phyloP scores from a whole-genome alignment of 2,113 vertebrate genomes.

The Passer domesticus region DNA sequence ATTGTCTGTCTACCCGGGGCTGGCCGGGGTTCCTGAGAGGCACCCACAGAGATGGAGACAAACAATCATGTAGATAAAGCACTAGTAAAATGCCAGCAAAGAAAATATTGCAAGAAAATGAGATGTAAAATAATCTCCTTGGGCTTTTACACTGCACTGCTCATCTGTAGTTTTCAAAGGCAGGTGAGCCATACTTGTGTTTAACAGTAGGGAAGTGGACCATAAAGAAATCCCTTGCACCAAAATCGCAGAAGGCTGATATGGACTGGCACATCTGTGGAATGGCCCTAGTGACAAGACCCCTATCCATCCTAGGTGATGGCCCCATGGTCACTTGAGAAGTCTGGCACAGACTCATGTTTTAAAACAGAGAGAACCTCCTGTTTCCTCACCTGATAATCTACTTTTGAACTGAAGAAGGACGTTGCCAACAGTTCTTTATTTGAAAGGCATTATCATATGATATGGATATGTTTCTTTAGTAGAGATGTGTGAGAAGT shows the following conservation, averaged over 20 bases:
- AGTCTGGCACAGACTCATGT: neutral
- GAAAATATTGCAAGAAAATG: neutral
- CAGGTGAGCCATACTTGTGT: neutral
- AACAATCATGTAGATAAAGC: neutral
- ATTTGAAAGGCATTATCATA: neutral
- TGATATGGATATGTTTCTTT: neutral
- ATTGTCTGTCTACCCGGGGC: no score
- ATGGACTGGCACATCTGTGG: neutral
- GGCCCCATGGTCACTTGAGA: neutral
- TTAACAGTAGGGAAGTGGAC: neutral
- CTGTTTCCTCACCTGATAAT: neutral
- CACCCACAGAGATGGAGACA: no score
- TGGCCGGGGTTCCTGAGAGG: no score
- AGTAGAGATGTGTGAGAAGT: rapidly evolving
- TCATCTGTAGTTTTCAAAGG: neutral
- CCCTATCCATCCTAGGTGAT: neutral
- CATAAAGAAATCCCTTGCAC: neutral
- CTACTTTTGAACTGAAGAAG: neutral
- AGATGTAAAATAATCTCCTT: neutral
- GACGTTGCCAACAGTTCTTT: neutral
- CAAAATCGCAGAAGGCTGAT: neutral
- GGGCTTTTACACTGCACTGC: neutral
- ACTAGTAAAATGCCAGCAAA: neutral
- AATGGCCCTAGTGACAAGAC: neutral
- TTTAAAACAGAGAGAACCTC: neutral